Percentiles rank a stretch among this genome's conserved stretches.
Evolutionary conservation across 2,888 invertebrate species (phyloP).

Genomic region (Teinopalpus imperialis): DNA sequence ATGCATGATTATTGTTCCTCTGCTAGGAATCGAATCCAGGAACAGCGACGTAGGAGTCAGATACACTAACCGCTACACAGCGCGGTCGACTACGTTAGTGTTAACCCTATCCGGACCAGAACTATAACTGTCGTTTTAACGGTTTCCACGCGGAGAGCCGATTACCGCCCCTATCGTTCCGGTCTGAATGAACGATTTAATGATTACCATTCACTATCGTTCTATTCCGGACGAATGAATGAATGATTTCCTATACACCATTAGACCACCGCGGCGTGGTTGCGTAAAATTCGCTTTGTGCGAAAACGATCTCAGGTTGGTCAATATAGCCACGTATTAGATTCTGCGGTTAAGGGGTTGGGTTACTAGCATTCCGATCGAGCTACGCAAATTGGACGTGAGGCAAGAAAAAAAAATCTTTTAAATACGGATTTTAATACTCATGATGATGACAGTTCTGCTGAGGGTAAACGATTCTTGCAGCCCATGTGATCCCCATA

Average conservation of each 20-base stretch:
- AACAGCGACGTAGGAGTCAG: too few species aligned
- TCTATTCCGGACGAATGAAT: slow-evolving; percentile 6
- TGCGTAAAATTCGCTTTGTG: slow-evolving; percentile 22
- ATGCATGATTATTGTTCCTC: too few species aligned
- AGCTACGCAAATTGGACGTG: not conserved
- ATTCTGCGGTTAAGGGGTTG: slow-evolving; percentile 20
- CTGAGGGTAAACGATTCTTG: too few species aligned
- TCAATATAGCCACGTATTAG: slow-evolving; percentile 17
- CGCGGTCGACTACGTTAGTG: too few species aligned
- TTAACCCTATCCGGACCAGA: slow-evolving; percentile 11
- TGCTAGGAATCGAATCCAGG: too few species aligned
- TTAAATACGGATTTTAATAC: too few species aligned
- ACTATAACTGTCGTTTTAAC: slow-evolving; percentile 22
- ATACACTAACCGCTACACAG: too few species aligned
- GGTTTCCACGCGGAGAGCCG: slow-evolving; percentile 11
- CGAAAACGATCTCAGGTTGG: slow-evolving; percentile 10
- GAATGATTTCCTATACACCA: slow-evolving; percentile 5
- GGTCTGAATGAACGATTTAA: slow-evolving; percentile 21
- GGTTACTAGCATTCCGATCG: slow-evolving; percentile 19
- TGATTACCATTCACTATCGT: slow-evolving; percentile 15
- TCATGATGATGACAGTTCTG: too few species aligned
- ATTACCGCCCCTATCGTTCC: slow-evolving; percentile 19
- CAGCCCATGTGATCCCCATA: too few species aligned
- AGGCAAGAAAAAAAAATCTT: not conserved
- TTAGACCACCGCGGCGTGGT: not conserved